Evolutionary conservation across 1,140 invertebrate species (phyloP), one percentile per base, ranked within the genome.

Genomic region (Ostrea edulis): DNA sequence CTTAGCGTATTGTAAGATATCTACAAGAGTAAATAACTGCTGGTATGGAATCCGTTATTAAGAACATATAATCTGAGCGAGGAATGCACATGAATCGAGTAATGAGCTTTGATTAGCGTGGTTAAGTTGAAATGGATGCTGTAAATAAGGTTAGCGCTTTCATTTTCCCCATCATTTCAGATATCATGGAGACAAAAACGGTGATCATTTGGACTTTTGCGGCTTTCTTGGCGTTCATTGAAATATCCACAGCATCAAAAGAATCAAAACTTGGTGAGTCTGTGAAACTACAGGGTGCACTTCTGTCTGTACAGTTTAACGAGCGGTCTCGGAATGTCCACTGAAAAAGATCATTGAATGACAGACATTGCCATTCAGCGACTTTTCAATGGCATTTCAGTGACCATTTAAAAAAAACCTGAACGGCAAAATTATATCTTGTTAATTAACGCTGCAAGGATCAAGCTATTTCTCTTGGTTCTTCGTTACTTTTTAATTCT

Each of bases 181-280:
- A 53, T 22, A 83, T 14, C 35, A 83, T 83, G 82, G 82, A 83
- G 53, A 83, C 82, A 52, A 83, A 83, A 83, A 83, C 82, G 20
- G 11, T 83, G 8, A 11, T 83, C 9, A 83, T 83, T 22, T 83
- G 82, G 82, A 20, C n/a, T 54, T 83, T 83, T n/a, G 53, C 82
- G 8, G 82, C 82, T 20, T 83, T 83, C 8, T 52, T 83, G 44
- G 82, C 82, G 5, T 83, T 83, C n/a, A 83, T 83, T 83, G 53
- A 83, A n/a, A 44, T 83, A 53, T 52, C 82, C 3, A 83, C n/a
- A 52, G 82, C 35, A 29, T 53, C 82, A 22, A 54, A 53, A 83
- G 82, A 83, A 83, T 52, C 44, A 53, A 83, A 83, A 83, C 44
- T 54, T 3, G 25, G 82, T 83, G 82, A 83, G 82, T 83, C 22